These are phyloP conservation scores for Bubo blakistoni DNA, from an alignment of 2,113 vertebrate species.

Conservation along the genomic window DNA sequence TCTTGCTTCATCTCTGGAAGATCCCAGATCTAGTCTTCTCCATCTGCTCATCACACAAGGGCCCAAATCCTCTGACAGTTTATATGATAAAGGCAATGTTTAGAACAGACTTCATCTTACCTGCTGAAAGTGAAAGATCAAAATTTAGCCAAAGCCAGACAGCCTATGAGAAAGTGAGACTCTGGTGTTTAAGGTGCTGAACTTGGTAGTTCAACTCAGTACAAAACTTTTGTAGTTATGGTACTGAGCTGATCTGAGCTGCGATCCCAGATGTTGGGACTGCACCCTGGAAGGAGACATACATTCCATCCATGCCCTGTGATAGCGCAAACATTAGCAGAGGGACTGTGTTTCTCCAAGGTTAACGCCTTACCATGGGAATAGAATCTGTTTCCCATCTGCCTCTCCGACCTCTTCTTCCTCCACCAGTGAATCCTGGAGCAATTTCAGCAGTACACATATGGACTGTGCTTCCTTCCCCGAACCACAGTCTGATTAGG, in stretches of 20 bases:
- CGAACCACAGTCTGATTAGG: constrained; percentile 4
- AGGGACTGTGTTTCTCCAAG: constrained; percentile 22
- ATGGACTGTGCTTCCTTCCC: constrained; percentile 8
- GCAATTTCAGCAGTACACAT: constrained; percentile 45
- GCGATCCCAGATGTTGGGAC: constrained; percentile 22
- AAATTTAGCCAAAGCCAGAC: accelerated
- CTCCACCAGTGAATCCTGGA: background rate
- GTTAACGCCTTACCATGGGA: constrained; percentile 15
- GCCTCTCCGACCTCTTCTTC: background rate
- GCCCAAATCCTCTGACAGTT: background rate
- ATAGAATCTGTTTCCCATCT: constrained; percentile 59
- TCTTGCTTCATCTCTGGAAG: background rate
- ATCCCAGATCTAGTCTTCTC: background rate
- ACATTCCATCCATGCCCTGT: constrained; percentile 4
- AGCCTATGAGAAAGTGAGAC: background rate
- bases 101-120: background rate
- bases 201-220: background rate
- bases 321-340: constrained; percentile 30
- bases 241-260: background rate
- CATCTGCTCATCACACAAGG: background rate
- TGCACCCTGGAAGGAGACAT: constrained; percentile 5
- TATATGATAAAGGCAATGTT: background rate
- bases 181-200: background rate
- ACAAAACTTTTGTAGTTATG: background rate
- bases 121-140: background rate